Conservation (phyloP, 2,113 vertebrate genomes). For the Bucco capensis region DNA sequence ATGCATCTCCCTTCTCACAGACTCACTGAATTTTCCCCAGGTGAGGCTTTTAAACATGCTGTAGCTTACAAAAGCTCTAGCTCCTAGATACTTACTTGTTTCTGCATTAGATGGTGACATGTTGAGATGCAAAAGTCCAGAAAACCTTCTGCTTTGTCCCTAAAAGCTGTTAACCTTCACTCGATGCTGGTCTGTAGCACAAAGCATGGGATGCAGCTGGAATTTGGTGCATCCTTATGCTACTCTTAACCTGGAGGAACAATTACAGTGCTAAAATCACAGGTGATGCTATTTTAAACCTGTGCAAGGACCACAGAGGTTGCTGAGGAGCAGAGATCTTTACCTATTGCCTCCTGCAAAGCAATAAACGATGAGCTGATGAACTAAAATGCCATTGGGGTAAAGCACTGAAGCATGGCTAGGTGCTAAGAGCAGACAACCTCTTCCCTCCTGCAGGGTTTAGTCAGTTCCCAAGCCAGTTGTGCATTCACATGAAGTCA, state of each 20-base stretch:
- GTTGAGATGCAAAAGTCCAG: neutral
- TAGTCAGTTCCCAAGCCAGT: neutral
- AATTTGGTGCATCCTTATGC: neutral
- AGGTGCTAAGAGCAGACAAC: neutral
- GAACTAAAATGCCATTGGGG: neutral
- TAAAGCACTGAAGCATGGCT: neutral
- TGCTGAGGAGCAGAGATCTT: neutral
- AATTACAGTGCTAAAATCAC: neutral
- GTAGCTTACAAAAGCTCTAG: neutral
- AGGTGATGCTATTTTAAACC: neutral
- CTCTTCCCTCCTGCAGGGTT: neutral
- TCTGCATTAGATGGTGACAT: neutral
- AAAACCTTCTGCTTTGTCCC: neutral
- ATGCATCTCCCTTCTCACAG: neutral
- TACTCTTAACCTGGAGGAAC: neutral
- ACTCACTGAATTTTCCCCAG: neutral
- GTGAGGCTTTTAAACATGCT: neutral
- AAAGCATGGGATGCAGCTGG: neutral
- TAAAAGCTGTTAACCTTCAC: neutral
- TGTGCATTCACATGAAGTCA: neutral
- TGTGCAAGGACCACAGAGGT: neutral
- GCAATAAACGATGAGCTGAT: neutral
- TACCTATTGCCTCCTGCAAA: accelerated
- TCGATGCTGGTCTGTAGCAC: neutral
- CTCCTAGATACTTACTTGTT: neutral